These are phyloP conservation scores for Ridgeia piscesae DNA, from an alignment of 1,140 invertebrate species.

Conservation along the genomic window DNA sequence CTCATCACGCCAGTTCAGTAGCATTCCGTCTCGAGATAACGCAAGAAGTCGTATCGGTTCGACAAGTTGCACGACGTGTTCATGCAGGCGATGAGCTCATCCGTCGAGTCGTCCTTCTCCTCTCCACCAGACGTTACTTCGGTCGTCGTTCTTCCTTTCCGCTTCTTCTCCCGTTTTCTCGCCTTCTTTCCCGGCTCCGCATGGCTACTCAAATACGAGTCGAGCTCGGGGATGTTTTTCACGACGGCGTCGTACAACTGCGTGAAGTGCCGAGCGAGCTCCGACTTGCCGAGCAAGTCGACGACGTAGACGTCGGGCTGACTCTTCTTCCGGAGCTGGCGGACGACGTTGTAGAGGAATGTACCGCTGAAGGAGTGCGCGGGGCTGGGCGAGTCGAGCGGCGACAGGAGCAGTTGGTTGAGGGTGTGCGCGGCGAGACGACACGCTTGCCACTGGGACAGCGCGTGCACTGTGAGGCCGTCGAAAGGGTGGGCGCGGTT, in stretches of 20 bases:
- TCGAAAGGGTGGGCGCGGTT: constrained; percentile 37
- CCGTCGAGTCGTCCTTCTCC: background rate
- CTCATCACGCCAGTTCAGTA: background rate
- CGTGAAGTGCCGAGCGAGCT: background rate
- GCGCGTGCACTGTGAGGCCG: constrained; percentile 40
- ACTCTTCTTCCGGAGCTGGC: constrained; percentile 35
- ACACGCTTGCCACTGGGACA: constrained; percentile 47
- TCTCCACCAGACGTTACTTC: background rate
- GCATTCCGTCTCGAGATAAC: background rate
- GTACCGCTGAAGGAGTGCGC: constrained; percentile 44
- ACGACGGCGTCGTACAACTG: background rate
- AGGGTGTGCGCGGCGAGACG: constrained; percentile 38
- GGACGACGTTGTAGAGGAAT: constrained; percentile 46
- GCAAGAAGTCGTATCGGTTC: background rate
- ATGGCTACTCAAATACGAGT: background rate
- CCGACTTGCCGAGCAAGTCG: constrained; percentile 34
- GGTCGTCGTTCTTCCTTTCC: background rate
- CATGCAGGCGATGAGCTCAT: background rate
- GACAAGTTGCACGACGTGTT: background rate
- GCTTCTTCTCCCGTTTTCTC: background rate
- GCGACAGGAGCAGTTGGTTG: constrained; percentile 44
- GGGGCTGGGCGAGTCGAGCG: constrained; percentile 33
- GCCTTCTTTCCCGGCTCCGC: background rate
- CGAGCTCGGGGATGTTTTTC: background rate
- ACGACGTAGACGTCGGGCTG: constrained; percentile 39